phyloP scores from a whole-genome alignment of 2,113 vertebrate species.

The Regulus satrapa region DNA sequence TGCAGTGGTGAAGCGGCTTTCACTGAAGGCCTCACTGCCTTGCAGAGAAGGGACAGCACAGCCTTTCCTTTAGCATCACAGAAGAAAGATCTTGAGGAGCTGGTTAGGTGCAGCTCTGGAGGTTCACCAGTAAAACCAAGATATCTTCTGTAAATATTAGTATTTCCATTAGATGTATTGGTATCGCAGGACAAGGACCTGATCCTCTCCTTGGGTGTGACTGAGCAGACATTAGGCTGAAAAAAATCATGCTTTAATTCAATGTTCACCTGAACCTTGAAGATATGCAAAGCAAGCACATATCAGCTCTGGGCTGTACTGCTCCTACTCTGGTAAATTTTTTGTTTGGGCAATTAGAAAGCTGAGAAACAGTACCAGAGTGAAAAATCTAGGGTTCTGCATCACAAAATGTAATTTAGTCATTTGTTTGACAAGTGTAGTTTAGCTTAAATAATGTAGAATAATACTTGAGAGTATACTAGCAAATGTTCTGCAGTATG shows the following conservation, averaged over 20 bases:
- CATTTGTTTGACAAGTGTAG: slow-evolving; percentile 34
- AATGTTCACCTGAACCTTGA: not conserved
- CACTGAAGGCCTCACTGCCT: not conserved
- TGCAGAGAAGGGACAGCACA: not conserved
- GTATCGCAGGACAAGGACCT: rapidly evolving
- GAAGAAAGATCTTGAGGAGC: not conserved
- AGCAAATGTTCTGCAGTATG: slow-evolving; percentile 13
- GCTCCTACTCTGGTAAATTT: not conserved
- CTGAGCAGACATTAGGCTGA: not conserved
- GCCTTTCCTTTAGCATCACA: not conserved
- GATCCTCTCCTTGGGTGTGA: not conserved
- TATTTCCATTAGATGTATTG: not conserved
- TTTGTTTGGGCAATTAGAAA: not conserved
- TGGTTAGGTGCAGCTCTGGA: not conserved
- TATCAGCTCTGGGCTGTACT: not conserved
- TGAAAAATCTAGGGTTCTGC: not conserved
- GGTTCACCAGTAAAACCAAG: not conserved
- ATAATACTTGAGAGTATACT: slow-evolving; percentile 3
- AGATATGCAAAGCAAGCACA: not conserved
- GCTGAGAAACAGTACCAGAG: not conserved
- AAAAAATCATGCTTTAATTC: not conserved
- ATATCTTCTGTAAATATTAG: not conserved
- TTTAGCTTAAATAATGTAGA: slow-evolving; percentile 34
- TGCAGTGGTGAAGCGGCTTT: not conserved
- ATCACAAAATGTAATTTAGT: not conserved